A percentile compares a stretch with the other conserved stretches of the same genome.
Conservation (phyloP, 2,113 vertebrate genomes). For the Emberiza fucata region DNA sequence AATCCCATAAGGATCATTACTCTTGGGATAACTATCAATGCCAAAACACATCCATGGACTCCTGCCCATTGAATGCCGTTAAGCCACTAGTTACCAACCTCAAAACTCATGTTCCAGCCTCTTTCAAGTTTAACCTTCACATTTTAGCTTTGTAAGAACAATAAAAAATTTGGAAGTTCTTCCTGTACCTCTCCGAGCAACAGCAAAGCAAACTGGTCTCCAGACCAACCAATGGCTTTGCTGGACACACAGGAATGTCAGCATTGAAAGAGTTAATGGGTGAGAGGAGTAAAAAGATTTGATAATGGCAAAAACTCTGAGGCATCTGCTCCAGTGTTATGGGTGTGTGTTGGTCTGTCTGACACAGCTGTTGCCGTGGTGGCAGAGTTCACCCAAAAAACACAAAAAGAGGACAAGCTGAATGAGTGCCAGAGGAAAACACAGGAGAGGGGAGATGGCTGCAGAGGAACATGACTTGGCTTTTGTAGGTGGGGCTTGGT, state of each 20-base stretch:
- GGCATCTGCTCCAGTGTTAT: not conserved
- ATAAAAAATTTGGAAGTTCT: not conserved
- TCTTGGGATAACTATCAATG: not conserved
- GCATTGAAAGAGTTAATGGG: not conserved
- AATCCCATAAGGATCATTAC: not conserved
- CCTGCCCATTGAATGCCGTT: not conserved
- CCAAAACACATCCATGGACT: not conserved
- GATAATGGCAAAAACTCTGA: not conserved
- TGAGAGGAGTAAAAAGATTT: not conserved
- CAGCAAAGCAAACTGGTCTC: not conserved
- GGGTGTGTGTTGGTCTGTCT: slow-evolving; percentile 20
- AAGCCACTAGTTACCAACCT: not conserved
- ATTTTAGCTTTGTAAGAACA: not conserved
- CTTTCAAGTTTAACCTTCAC: not conserved
- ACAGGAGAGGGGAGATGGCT: not conserved
- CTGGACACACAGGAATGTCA: not conserved
- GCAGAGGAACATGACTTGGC: not conserved
- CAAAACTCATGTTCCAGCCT: not conserved
- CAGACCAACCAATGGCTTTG: not conserved
- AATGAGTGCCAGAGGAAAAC: not conserved
- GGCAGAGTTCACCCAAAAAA: slow-evolving; percentile 24
- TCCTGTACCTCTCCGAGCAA: not conserved
- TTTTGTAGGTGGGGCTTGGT: not conserved
- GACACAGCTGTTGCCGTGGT: slow-evolving; percentile 17
- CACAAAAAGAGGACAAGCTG: not conserved